Evolutionary conservation across 1,140 invertebrate genomes (phyloP), one percentile per base, ranked within the genome.

Genomic region (Yoshiicerus persimilis): DNA sequence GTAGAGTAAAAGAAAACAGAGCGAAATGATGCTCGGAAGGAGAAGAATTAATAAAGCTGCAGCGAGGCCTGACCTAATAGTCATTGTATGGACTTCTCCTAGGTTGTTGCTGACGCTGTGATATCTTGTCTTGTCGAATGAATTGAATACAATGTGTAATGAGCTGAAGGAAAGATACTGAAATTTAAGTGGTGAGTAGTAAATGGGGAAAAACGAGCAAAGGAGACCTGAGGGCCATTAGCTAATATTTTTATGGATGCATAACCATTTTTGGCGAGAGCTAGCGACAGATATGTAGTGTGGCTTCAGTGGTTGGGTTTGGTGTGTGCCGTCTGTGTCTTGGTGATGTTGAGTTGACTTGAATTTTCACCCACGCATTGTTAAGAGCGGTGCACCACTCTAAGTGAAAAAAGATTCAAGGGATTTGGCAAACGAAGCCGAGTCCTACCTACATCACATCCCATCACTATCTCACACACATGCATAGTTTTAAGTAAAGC

Each of bases 201-300:
- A 56, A 56, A 56, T 56, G 47, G 47, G 56, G 83, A 27, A 47
- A 84, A 56, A 84, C 80, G 41, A 84, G 83, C 38, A 30, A 2
- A 10, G 41, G 23, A 47, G 41, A 27, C 25, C 27, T 84, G n/a
- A 70, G 34, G 85, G 64, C 85, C 13, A 86, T 64, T 39, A 70
- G 64, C 64, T 85, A 85, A 85, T 88, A 88, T 88, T 88, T 85
- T 88, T 88, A 88, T 88, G 87, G 80, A 86, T 36, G 62, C 83
- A 64, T 41, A 41, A 85, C 87, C 87, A 88, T 88, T 88, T 88
- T 88, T 88, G 87, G 87, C 80, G 39, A 87, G 20, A 66, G 23
- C 20, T 36, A 83, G 38, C 36, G 56, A 39, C 56, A 70, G 62
- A 70, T 27, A 39, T 75, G n/a, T 75, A n/a, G 64, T 38, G 34